Percentiles rank a stretch among this genome's conserved stretches.
phyloP scores from a whole-genome alignment of 2,797 vertebrate species.

The Acrossocheilus wenchowensis region DNA sequence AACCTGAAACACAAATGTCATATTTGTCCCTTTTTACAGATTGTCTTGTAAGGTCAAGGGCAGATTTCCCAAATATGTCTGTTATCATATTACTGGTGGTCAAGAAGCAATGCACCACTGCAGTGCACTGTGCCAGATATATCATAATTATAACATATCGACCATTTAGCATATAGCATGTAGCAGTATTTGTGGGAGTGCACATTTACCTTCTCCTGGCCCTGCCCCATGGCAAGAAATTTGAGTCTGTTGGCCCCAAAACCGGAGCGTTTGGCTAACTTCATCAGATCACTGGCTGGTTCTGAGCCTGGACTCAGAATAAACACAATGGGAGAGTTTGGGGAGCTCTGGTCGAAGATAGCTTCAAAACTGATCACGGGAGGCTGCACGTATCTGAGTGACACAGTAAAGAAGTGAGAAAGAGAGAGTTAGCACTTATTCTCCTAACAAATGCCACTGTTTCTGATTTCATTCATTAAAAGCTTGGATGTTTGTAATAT shows the following conservation, averaged over 20 bases:
- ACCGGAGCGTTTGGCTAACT: constrained; percentile 86
- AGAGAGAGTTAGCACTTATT: neutral
- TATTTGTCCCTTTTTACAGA: neutral
- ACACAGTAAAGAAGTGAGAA: constrained; percentile 11
- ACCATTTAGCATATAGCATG: neutral
- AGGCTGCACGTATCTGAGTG: constrained; percentile 91
- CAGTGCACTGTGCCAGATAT: neutral
- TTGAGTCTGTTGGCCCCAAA: constrained; percentile 88
- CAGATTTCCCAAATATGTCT: neutral
- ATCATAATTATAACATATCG: neutral
- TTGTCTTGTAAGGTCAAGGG: neutral
- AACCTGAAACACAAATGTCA: constrained; percentile 74
- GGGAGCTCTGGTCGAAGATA: constrained; percentile 90
- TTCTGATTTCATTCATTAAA: neutral
- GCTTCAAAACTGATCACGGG: constrained; percentile 92
- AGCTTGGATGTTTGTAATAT: neutral
- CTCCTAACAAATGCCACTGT: neutral
- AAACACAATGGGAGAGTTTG: constrained; percentile 91
- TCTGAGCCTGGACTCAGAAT: constrained; percentile 96
- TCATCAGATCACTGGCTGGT: constrained; percentile 91
- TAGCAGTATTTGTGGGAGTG: neutral
- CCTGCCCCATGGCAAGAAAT: constrained; percentile 97
- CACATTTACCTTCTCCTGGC: constrained; percentile 88
- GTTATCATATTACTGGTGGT: neutral
- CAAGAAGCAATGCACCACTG: neutral